Conservation (phyloP, 2,888 invertebrate genomes). For the Nemoura dubitans region DNA sequence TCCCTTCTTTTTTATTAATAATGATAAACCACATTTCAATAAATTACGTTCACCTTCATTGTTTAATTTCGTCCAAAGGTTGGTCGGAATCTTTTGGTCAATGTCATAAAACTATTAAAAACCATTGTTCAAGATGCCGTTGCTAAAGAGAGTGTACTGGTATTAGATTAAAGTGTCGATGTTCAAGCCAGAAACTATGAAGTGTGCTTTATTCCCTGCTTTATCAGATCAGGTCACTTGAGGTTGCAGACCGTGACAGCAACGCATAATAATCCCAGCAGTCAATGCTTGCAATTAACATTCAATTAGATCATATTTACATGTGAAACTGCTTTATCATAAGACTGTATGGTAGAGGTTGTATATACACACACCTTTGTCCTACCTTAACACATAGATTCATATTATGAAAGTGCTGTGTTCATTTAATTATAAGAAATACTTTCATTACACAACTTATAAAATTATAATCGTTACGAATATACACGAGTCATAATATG, state of each 20-base stretch:
- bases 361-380: not conserved
- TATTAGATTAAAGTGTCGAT: not conserved
- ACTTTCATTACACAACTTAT: not conserved
- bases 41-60: no score
- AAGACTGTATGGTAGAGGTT: no score
- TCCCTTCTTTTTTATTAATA: no score
- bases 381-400: not conserved
- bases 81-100: no score
- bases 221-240: not conserved
- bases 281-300: not conserved
- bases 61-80: no score
- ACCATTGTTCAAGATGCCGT: no score
- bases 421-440: not conserved
- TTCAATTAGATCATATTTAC: constrained; percentile 12
- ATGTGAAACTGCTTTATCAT: not conserved
- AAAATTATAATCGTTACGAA: no score
- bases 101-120: no score
- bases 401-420: not conserved
- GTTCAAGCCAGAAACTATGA: not conserved
- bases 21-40: no score
- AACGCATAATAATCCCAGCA: not conserved
- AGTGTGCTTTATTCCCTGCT: not conserved
- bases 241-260: not conserved
- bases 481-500: no score
- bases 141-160: no score